Evolutionary conservation across 2,797 vertebrate species (phyloP).

Genomic region (Myripristis jacobus): DNA sequence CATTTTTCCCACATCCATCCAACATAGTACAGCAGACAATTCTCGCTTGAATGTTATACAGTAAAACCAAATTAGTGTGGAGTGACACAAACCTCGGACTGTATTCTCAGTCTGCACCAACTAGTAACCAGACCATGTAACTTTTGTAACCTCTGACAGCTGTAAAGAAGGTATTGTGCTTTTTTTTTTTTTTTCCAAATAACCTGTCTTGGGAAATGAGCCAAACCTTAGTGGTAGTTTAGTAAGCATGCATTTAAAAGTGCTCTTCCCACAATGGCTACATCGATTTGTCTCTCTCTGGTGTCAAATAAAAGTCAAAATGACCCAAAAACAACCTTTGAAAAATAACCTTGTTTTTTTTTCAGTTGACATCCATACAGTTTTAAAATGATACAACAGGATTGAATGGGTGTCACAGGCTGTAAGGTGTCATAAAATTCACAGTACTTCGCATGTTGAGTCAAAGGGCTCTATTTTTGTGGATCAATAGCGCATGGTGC

Average conservation of each 20-base stretch:
- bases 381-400: slow-evolving; percentile 47
- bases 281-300: slow-evolving; percentile 8
- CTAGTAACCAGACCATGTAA: neutral
- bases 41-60: neutral
- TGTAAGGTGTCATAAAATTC: slow-evolving; percentile 43
- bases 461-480: slow-evolving; percentile 21
- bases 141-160: neutral
- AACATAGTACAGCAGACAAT: too few relatives aligned
- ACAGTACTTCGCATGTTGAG: slow-evolving; percentile 48
- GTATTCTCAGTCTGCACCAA: neutral
- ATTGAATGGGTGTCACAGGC: slow-evolving; percentile 33
- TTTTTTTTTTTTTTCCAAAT: slow-evolving; percentile 24
- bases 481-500: too few relatives aligned
- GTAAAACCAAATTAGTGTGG: neutral
- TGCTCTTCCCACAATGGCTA: neutral
- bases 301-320: slow-evolving; percentile 40
- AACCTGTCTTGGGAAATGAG: neutral
- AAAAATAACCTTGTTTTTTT: slow-evolving; percentile 36
- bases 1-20: too few relatives aligned
- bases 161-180: slow-evolving; percentile 13
- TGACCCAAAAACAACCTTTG: slow-evolving; percentile 4
- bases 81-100: neutral
- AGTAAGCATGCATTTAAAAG: slow-evolving; percentile 35
- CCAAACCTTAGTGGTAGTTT: slow-evolving; percentile 33
- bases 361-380: slow-evolving; percentile 40